These are phyloP conservation scores for Vulpes lagopus DNA, from an alignment of 2,113 vertebrate genomes.

Conservation along the genomic window DNA sequence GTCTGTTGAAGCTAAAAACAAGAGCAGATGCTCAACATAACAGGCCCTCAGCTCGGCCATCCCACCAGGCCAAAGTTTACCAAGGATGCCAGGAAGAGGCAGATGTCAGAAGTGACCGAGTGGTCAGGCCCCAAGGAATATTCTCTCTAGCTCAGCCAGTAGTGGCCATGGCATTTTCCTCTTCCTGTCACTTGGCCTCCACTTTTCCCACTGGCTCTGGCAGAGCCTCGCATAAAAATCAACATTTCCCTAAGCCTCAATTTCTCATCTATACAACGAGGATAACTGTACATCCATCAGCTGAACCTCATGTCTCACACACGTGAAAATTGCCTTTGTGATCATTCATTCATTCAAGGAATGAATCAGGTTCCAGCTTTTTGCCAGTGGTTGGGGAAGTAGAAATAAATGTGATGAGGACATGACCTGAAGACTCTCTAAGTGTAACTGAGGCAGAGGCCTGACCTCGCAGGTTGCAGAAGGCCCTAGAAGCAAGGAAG, in stretches of 20 bases:
- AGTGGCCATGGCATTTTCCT: neutral
- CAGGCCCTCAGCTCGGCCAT: neutral
- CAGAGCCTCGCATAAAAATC: neutral
- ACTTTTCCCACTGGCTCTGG: neutral
- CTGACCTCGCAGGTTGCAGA: neutral
- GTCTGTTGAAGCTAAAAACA: constrained; percentile 17
- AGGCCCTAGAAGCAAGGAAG: neutral
- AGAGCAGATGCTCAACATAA: neutral
- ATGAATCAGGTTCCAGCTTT: neutral
- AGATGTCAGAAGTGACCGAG: constrained; percentile 32
- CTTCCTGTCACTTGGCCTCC: neutral
- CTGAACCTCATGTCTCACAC: neutral
- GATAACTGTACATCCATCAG: too few relatives aligned
- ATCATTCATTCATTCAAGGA: neutral
- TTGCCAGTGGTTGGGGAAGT: neutral
- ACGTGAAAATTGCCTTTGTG: neutral
- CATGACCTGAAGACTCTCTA: neutral
- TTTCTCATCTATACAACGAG: neutral
- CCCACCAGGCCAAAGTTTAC: neutral
- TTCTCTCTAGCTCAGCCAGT: neutral
- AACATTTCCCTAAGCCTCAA: neutral
- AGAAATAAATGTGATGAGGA: neutral
- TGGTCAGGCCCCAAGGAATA: neutral
- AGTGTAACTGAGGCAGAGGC: neutral
- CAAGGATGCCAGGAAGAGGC: constrained; percentile 40